Conservation (phyloP, 2,888 invertebrate species). For the Ornithoptera priamus region DNA sequence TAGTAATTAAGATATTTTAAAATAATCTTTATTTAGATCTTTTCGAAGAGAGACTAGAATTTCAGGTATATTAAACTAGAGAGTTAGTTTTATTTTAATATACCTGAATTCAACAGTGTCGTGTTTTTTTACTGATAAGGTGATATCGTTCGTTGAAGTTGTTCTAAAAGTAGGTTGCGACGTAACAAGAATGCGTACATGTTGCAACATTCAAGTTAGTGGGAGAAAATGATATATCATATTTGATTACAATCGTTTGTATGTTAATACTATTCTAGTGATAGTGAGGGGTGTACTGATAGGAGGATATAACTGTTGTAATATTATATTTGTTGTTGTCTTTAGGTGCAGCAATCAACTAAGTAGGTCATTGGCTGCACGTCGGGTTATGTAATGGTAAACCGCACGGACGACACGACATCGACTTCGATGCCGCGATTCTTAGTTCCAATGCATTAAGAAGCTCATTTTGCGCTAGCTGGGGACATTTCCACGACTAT, state of each 20-base stretch:
- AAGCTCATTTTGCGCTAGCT: slow-evolving; percentile 36
- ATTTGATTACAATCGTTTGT: slow-evolving; percentile 29
- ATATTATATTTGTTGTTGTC: slow-evolving; percentile 52
- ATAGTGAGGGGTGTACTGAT: slow-evolving; percentile 13
- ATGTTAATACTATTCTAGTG: slow-evolving; percentile 17
- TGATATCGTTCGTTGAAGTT: slow-evolving; percentile 38
- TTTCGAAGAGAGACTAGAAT: not conserved
- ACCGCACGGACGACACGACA: slow-evolving; percentile 36
- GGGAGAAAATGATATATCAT: slow-evolving; percentile 26
- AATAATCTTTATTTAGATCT: too few relatives aligned
- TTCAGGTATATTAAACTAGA: too few relatives aligned
- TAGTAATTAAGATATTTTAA: too few relatives aligned
- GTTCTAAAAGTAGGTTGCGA: slow-evolving; percentile 40
- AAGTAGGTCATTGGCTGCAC: slow-evolving; percentile 76
- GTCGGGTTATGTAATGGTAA: slow-evolving; percentile 65
- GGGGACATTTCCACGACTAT: slow-evolving; percentile 40
- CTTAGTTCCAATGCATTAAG: slow-evolving; percentile 38
- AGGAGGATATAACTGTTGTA: slow-evolving; percentile 31
- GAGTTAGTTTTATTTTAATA: slow-evolving; percentile 12
- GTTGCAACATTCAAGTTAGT: slow-evolving; percentile 41
- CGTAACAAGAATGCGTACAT: slow-evolving; percentile 48
- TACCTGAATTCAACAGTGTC: slow-evolving; percentile 16
- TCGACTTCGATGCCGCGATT: slow-evolving; percentile 32
- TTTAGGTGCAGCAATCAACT: slow-evolving; percentile 54
- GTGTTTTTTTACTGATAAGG: slow-evolving; percentile 33